Evolutionary conservation across 2,113 vertebrate genomes (phyloP).

Genomic region (Brachypteracias leptosomus): DNA sequence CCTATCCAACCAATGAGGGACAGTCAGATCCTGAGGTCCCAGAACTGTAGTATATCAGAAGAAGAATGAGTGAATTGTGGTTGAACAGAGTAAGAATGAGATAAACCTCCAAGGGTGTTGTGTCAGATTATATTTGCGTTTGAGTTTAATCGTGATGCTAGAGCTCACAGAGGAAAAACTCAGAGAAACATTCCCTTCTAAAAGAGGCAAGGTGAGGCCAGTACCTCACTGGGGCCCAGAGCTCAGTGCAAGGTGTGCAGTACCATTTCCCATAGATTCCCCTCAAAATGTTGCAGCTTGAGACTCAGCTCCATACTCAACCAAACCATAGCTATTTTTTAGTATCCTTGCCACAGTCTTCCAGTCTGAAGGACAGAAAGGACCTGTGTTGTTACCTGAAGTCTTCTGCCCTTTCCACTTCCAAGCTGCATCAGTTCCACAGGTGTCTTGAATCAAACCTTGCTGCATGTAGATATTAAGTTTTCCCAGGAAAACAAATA

Average conservation of each 20-base stretch:
- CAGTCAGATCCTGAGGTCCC: background rate
- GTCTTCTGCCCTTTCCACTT: background rate
- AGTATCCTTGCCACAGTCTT: background rate
- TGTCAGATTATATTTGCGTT: background rate
- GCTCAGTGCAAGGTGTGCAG: background rate
- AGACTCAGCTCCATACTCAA: background rate
- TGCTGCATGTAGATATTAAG: background rate
- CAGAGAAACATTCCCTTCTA: background rate
- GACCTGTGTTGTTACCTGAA: background rate
- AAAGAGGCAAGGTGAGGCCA: background rate
- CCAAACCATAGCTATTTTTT: background rate
- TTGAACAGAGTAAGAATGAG: background rate
- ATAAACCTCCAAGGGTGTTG: background rate
- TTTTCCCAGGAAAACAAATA: background rate
- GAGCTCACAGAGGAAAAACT: background rate
- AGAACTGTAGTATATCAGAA: background rate
- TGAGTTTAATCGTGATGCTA: background rate
- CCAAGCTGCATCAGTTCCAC: background rate
- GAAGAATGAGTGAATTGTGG: background rate
- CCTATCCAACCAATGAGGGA: fast-evolving
- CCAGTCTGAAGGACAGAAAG: background rate
- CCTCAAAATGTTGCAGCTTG: background rate
- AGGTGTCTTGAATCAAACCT: background rate
- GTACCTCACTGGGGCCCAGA: background rate
- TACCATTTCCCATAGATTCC: background rate